Percentiles rank a stretch among this genome's conserved stretches.
Conservation (phyloP, 1,140 invertebrate species). For the Hormaphis cornu region DNA sequence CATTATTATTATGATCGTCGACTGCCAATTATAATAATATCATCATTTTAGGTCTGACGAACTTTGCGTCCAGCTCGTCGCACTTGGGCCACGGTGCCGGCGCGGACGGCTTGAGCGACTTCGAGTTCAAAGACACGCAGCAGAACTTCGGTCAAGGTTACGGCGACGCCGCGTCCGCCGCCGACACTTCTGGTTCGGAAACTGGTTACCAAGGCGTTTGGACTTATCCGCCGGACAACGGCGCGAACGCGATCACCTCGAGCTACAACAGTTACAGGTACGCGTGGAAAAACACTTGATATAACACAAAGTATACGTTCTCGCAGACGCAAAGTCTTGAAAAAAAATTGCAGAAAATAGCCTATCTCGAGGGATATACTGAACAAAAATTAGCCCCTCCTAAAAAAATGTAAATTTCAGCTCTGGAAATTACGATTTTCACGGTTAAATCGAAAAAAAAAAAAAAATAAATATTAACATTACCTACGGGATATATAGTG, state of each 20-base stretch:
- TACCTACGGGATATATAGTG: too few relatives aligned
- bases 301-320: too few relatives aligned
- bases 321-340: too few relatives aligned
- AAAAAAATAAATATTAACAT: too few relatives aligned
- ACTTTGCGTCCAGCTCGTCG: conserved; percentile 41
- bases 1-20: not conserved
- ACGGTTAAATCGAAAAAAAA: too few relatives aligned
- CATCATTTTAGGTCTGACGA: conserved; percentile 35
- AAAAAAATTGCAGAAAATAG: too few relatives aligned
- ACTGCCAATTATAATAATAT: not conserved
- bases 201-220: conserved; percentile 34
- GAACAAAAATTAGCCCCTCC: too few relatives aligned
- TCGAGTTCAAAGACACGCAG: conserved; percentile 52
- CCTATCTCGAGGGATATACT: too few relatives aligned
- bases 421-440: too few relatives aligned
- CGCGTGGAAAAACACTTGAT: not conserved
- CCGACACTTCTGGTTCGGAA: conserved; percentile 37
- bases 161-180: conserved; percentile 31
- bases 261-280: not conserved
- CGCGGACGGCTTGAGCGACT: conserved; percentile 49
- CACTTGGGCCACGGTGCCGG: conserved; percentile 44
- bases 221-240: conserved; percentile 35
- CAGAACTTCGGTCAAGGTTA: not conserved
- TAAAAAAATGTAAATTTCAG: too few relatives aligned
- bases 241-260: not conserved